A percentile compares a stretch with the other conserved stretches of the same genome.
These are phyloP conservation scores for Tupiocoris notatus DNA, from an alignment of 2,888 invertebrate genomes.

Conservation along the genomic window DNA sequence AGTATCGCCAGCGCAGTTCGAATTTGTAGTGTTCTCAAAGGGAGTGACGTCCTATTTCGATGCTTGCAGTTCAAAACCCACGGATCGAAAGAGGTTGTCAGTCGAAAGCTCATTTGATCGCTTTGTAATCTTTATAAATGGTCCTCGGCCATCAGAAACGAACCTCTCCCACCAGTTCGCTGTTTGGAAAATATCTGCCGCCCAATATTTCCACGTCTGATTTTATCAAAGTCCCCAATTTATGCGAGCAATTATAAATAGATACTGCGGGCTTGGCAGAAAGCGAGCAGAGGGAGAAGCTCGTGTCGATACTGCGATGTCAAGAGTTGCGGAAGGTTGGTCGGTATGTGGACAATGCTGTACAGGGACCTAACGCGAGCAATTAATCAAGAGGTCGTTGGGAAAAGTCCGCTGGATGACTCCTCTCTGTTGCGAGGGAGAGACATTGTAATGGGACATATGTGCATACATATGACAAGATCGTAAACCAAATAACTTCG, in stretches of 20 bases:
- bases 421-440: background rate
- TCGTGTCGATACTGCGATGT: slow-evolving; percentile 16
- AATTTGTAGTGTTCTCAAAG: background rate
- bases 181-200: slow-evolving; percentile 21
- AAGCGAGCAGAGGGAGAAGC: background rate
- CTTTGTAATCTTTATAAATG: slow-evolving; percentile 35
- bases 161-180: too few species aligned
- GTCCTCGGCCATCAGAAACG: background rate
- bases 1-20: background rate
- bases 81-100: slow-evolving; percentile 31
- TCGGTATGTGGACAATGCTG: background rate
- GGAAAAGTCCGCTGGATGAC: slow-evolving; percentile 11
- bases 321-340: background rate
- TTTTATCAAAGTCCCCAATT: slow-evolving; percentile 38
- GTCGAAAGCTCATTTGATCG: slow-evolving; percentile 26
- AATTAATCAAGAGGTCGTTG: slow-evolving; percentile 23
- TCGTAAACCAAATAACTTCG: slow-evolving; percentile 37
- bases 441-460: slow-evolving; percentile 28
- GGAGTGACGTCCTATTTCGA: background rate
- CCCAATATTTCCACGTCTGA: slow-evolving; percentile 36
- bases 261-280: slow-evolving; percentile 3
- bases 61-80: too few species aligned
- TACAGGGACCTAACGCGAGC: slow-evolving; percentile 8
- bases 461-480: slow-evolving; percentile 39
- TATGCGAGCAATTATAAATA: slow-evolving; percentile 38